Base-by-base conservation (phyloP, 2,888 invertebrate species). In the Frankliniella fusca region DNA sequence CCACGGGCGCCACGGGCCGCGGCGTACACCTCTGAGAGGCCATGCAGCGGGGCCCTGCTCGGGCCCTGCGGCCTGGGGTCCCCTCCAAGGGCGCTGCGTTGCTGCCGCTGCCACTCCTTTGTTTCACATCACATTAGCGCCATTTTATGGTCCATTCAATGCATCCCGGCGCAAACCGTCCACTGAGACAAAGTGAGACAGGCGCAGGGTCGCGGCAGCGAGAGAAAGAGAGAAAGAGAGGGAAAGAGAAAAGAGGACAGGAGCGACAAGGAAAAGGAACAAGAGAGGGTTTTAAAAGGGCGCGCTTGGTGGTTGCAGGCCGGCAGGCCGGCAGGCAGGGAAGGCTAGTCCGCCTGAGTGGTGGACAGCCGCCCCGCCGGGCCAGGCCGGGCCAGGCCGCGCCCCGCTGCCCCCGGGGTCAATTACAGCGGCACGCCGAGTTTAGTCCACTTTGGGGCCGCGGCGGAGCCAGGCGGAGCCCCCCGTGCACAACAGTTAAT, bases 101-200 rank as follows among this genome's bases (percentile, higher is more conserved):
- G 38, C 38, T 5, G 38, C 38, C 5, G 38, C 38, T 5, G 38
- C 38, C 38, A 61, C 61, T 61, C 61, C 61, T 61, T 61, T 61
- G 61, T 61, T n/a, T 61, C 18, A 15, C 61, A 18, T n/a, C 20
- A 12, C 70, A 76, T 11, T 27, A 76, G 27, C 70, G 27, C 70
- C 70, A 27, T 27, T 76, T 76, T 76, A 76, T 23, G 70, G 70
- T 23, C 70, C 70, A 76, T 76, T 76, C 70, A 76, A 27, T 76
- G 23, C 27, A 54, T 54, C 54, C 15, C 54, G 54, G 54, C 54
- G 38, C 38, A 38, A 38, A 38, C 38, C 38, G 38, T 38, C 38
- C 38, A 38, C 38, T 38, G 38, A 38, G 38, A 38, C 38, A 38
- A 38, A 38, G 38, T 38, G 38, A 38, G 38, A 38, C 38, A 38